A percentile compares a stretch with the other conserved stretches of the same genome.
These are phyloP conservation scores for Pseudomyrmex cubaensis DNA, from an alignment of 1,140 invertebrate species.

Conservation along the genomic window DNA sequence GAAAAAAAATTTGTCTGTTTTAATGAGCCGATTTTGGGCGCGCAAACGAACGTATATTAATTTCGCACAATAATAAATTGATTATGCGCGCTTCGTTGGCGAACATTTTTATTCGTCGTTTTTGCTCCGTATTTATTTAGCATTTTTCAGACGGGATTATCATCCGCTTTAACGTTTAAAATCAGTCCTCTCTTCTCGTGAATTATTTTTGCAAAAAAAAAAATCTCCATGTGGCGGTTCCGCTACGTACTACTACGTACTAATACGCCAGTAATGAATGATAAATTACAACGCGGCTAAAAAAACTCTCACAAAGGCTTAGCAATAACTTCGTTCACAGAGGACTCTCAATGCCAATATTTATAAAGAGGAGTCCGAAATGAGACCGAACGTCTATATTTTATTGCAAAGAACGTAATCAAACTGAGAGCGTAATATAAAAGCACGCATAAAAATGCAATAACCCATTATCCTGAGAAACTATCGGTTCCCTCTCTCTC, in stretches of 20 bases:
- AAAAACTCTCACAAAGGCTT: neutral
- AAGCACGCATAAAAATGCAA: conserved; percentile 19
- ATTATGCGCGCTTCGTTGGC: neutral
- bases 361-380: neutral
- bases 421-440: conserved; percentile 12
- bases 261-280: neutral
- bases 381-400: neutral
- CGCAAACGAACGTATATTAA: neutral
- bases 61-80: too few species aligned
- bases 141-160: neutral
- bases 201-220: neutral
- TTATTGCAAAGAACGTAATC: conserved; percentile 11
- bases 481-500: neutral
- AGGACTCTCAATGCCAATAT: neutral
- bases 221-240: neutral
- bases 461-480: conserved; percentile 3
- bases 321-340: neutral
- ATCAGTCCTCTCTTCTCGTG: neutral
- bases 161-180: neutral
- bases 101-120: neutral
- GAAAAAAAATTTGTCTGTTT: neutral
- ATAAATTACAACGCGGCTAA: neutral
- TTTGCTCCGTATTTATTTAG: neutral
- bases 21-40: neutral
- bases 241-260: too few species aligned